Evolutionary conservation across 1,140 invertebrate species (phyloP), one percentile per base, ranked within the genome.

Genomic region (Subanguina moxae): DNA sequence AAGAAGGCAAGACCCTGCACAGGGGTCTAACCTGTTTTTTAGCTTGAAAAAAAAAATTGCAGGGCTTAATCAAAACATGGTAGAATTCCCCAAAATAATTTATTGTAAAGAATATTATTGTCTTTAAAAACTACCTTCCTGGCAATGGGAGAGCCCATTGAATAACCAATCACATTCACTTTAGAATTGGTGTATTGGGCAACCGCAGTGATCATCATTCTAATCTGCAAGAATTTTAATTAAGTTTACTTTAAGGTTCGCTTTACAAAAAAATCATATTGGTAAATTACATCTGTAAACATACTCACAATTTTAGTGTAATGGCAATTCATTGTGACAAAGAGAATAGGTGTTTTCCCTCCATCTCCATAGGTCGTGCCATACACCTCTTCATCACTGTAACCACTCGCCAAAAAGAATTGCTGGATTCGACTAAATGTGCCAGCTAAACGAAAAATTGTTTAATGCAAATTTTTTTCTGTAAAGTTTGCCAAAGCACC

Each of bases 311-410:
- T 65, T 70, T 81, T 81, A 7, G 79, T 64, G 68, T 82, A 82
- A 66, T 70, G 69, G 61, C 80, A 82, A 19, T 80, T 69, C 80
- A 82, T 82, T 28, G 82, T 77, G 1, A 82, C 80, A 13, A 82
- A 67, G 9, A 81, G 61, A 42, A 82, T 73, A 45, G 79, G 81
- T 42, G 80, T 81, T 42, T 68, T 64, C n/a, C 80, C 80, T 21
- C 64, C 74, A 62, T 82, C 80, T 28, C 80, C 80, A 66, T 82
- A 82, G 0, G 80, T 82, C 9, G 80, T 82, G n/a, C 72, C 80
- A 67, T 82, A 82, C 23, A 82, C 69, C 57, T 82, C 78, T 27
- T 68, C 62, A 17, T 75, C 68, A 23, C 25, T 46, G 59, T 82
- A 82, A 21, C 78, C 78, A 68, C 77, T 73, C 7, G 43, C 65